Evolutionary conservation across 2,888 invertebrate genomes (phyloP).

Genomic region (Hartigia nigra): DNA sequence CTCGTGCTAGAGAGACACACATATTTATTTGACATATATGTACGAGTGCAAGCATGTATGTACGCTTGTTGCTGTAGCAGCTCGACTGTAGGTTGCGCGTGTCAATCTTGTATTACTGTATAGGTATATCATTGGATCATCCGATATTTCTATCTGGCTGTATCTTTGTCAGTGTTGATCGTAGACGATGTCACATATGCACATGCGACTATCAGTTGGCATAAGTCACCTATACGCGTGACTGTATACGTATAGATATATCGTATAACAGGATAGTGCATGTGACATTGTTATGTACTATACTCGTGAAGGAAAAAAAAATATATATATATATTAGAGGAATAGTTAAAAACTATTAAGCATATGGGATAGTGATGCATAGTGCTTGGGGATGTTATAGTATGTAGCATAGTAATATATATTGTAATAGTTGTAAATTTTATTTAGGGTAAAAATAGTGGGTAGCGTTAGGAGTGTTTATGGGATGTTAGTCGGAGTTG

Average conservation of each 20-base stretch:
- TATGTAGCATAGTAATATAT: background rate
- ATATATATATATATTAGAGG: background rate
- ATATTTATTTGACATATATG: background rate
- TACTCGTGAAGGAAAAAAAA: background rate
- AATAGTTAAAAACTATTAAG: background rate
- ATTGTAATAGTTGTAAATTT: background rate
- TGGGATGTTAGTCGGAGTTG: background rate
- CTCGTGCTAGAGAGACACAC: conserved; percentile 1
- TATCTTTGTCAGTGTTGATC: background rate
- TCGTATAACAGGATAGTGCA: background rate
- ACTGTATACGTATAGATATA: background rate
- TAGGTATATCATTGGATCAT: background rate
- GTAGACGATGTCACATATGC: background rate
- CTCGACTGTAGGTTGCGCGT: background rate
- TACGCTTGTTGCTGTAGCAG: background rate
- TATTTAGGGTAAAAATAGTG: background rate
- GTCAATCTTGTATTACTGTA: background rate
- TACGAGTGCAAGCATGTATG: background rate
- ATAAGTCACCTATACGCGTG: background rate
- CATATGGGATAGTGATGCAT: background rate
- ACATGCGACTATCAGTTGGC: background rate
- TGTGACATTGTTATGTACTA: background rate
- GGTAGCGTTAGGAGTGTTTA: background rate
- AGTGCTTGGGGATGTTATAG: background rate
- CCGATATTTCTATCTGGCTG: background rate